Evolutionary conservation across 2,888 invertebrate genomes (phyloP), one percentile per base, ranked within the genome.

Genomic region (Lithophane ornitopus): DNA sequence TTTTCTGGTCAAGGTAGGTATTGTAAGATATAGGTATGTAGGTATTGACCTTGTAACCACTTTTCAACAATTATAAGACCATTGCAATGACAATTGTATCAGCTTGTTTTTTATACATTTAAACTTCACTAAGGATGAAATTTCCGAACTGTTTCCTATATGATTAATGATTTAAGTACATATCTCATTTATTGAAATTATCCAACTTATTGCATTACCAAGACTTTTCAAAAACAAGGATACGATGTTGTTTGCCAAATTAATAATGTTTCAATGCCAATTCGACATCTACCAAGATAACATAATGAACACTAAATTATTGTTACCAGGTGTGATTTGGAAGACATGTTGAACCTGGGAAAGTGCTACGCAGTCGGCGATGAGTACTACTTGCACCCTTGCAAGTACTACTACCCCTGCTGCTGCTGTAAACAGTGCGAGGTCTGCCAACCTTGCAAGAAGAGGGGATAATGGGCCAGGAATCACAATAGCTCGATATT

Each of bases 301-400:
- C 11, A n/a, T n/a, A 67, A 39, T 56, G 0, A 16, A 66, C 19
- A 19, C 22, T 12, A n/a, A 16, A 28, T 70, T 58, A 62, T 68
- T 81, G 19, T 78, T 70, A 44, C 2, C 86, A 96, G 96, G 72
- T 92, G 92, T 74, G 95, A 96, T 59, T 87, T 96, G 3, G 92
- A 94, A 84, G 95, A 95, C 76, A 94, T 94, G 93, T 70, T 95
- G 76, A 93, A 93, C 82, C 86, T 96, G 54, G 96, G 96, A 26
- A 91, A 93, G 0, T 95, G 95, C 73, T 93, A 93, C 81, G 96
- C 95, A 0, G 77, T 92, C 2, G 96, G 96, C 3, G 94, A 96
- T 26, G 95, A 95, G 44, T 96, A 96, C 84, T 89, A 76, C 78
- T n/a, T 94, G 4, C 92, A 93, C 44, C 89, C 93, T 0, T 89